Evolutionary conservation across 2,797 vertebrate species (phyloP).

Genomic region (Gymnothorax reevesii): DNA sequence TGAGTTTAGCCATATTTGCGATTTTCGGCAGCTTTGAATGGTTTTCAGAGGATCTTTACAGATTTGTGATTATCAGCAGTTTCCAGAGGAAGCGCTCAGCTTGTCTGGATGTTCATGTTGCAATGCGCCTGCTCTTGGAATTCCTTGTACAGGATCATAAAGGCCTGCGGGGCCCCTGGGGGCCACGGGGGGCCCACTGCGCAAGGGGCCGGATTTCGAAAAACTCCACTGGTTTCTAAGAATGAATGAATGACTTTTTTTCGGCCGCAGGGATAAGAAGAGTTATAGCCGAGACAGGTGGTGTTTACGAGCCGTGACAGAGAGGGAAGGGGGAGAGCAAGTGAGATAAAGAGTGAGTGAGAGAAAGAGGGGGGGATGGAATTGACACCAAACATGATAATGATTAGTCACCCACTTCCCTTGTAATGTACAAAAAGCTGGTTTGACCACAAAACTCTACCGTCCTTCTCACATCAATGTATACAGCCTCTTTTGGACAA

Average conservation of each 20-base stretch:
- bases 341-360: not conserved
- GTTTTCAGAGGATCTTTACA: not conserved
- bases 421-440: not conserved
- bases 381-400: not conserved
- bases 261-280: conserved; percentile 8
- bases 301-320: not conserved
- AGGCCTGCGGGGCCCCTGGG: not conserved
- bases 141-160: not conserved
- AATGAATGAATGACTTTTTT: conserved; percentile 23
- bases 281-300: conserved; percentile 36
- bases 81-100: not conserved
- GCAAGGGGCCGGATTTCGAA: conserved; percentile 17
- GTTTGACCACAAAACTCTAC: not conserved
- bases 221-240: conserved; percentile 26
- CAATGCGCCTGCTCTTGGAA: not conserved
- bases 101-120: not conserved
- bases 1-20: not conserved
- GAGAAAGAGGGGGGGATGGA: not conserved
- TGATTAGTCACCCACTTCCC: not conserved
- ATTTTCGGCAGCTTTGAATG: not conserved
- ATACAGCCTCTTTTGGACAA: not conserved
- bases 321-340: not conserved
- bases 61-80: not conserved
- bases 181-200: not conserved
- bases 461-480: not conserved